Conservation (phyloP, 1,140 invertebrate species). For the Phymorhynchus buccinoides region DNA sequence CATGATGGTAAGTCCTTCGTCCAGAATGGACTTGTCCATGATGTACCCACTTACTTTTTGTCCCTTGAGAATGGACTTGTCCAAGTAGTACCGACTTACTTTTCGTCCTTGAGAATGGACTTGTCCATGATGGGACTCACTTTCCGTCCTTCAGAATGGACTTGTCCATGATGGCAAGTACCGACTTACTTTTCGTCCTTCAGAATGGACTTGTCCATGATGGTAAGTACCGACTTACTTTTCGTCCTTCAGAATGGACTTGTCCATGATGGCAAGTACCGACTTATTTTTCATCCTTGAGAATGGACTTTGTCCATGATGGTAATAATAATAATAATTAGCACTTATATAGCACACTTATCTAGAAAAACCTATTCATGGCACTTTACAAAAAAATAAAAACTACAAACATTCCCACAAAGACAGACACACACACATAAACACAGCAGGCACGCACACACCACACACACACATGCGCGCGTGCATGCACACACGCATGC, state of each 20-base stretch:
- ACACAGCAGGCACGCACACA: no score
- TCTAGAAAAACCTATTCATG: no score
- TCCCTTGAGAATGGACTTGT: constrained; percentile 62
- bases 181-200: constrained; percentile 61
- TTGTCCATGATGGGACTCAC: constrained; percentile 66
- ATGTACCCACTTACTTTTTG: constrained; percentile 63
- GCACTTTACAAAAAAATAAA: no score
- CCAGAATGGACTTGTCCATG: constrained; percentile 63
- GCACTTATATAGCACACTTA: no score
- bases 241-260: constrained; percentile 59
- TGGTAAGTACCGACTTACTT: constrained; percentile 62
- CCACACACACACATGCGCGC: not conserved
- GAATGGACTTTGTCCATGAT: constrained; percentile 65
- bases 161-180: constrained; percentile 66
- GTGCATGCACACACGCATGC: not conserved
- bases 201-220: constrained; percentile 65
- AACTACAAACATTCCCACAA: no score
- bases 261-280: constrained; percentile 65
- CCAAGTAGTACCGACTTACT: constrained; percentile 65
- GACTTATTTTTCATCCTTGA: constrained; percentile 63
- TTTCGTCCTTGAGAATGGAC: constrained; percentile 59
- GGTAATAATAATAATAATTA: no score
- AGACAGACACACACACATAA: no score
- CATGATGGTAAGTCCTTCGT: no score
- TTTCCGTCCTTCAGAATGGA: constrained; percentile 60